These are phyloP conservation scores for Synergus umbraculus DNA, from an alignment of 2,888 invertebrate species.

Conservation along the genomic window DNA sequence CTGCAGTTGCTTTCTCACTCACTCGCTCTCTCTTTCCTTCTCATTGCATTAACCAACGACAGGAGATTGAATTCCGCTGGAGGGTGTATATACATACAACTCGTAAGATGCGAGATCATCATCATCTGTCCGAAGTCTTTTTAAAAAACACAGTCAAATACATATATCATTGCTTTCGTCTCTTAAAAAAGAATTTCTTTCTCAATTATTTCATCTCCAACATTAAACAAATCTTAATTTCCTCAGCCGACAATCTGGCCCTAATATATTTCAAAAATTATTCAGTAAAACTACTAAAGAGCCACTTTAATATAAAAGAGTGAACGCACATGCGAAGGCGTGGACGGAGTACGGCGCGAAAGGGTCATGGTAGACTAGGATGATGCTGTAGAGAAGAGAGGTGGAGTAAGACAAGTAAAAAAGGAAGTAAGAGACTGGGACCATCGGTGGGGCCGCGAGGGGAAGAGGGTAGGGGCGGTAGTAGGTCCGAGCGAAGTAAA, in stretches of 20 bases:
- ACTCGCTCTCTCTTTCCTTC: constrained; percentile 6
- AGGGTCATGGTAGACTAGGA: constrained; percentile 39
- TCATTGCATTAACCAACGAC: constrained; percentile 42
- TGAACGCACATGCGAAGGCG: constrained; percentile 37
- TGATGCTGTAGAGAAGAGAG: constrained; percentile 29
- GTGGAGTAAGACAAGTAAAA: constrained; percentile 42
- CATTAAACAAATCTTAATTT: no score
- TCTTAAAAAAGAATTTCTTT: no score
- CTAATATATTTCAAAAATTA: no score
- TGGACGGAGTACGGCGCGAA: constrained; percentile 35
- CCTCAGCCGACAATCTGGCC: no score
- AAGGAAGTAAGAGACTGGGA: constrained; percentile 47
- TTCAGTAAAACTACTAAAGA: neutral
- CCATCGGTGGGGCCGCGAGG: constrained; percentile 40
- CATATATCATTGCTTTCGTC: no score
- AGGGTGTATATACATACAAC: neutral
- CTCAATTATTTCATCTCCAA: no score
- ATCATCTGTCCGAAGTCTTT: no score
- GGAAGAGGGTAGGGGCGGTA: constrained; percentile 45
- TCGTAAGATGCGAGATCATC: constrained; percentile 38
- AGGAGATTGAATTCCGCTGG: constrained; percentile 44
- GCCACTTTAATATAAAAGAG: constrained; percentile 1
- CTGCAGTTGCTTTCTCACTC: constrained; percentile 47
- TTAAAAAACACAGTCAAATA: no score
- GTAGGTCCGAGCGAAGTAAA: constrained; percentile 66